These are phyloP conservation scores for Drosophila neonasuta DNA, from an alignment of 2,888 invertebrate species.

Conservation along the genomic window DNA sequence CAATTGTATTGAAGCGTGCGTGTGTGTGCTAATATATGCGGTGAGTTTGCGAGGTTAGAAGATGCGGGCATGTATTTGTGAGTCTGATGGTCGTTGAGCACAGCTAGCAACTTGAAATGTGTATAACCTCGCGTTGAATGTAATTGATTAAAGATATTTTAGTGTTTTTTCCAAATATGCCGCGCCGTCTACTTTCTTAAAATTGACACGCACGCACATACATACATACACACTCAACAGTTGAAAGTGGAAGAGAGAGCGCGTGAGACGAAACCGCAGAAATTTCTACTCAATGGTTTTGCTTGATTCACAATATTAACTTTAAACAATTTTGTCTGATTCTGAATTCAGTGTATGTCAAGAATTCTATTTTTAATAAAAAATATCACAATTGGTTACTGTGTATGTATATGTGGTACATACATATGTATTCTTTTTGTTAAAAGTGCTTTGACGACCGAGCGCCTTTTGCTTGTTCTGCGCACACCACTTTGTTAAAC, in stretches of 20 bases:
- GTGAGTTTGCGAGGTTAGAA: constrained; percentile 35
- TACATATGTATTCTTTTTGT: constrained; percentile 50
- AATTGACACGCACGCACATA: constrained; percentile 73
- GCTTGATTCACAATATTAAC: constrained; percentile 46
- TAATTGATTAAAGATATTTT: background rate
- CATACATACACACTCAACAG: constrained; percentile 59
- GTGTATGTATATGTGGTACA: constrained; percentile 36
- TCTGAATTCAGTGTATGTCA: constrained; percentile 51
- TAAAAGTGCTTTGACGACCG: constrained; percentile 40
- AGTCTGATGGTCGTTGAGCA: background rate
- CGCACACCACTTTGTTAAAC: constrained; percentile 71
- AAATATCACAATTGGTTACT: constrained; percentile 72
- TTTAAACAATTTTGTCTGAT: constrained; percentile 55
- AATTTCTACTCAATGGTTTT: constrained; percentile 48
- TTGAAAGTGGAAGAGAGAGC: constrained; percentile 42
- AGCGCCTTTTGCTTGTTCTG: constrained; percentile 41
- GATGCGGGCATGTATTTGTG: constrained; percentile 18
- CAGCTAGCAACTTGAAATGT: constrained; percentile 21
- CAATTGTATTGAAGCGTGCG: constrained; percentile 4
- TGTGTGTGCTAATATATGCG: constrained; percentile 16
- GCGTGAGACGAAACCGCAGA: constrained; percentile 38
- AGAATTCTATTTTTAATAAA: constrained; percentile 63
- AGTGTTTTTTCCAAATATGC: constrained; percentile 2
- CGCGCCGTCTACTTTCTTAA: constrained; percentile 29
- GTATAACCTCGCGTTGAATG: constrained; percentile 39